phyloP scores from a whole-genome alignment of 2,113 vertebrate genomes.

The Rhynchomys soricoides region DNA sequence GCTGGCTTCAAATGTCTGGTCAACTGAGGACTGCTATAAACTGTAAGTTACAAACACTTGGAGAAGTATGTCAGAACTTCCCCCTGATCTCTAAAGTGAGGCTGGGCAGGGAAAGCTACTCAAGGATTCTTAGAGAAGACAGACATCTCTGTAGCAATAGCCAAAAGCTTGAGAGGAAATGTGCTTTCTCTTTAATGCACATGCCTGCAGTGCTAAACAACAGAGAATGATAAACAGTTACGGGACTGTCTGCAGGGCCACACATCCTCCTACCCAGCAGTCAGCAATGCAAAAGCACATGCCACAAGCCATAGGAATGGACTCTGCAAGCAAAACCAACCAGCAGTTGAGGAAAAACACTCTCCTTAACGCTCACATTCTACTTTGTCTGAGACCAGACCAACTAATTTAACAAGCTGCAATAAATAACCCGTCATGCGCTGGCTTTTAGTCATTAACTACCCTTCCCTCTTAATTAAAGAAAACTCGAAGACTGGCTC shows the following conservation, averaged over 20 bases:
- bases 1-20: neutral
- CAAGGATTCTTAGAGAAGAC: constrained; percentile 14
- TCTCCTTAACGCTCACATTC: neutral
- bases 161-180: neutral
- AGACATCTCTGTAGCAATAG: constrained; percentile 19
- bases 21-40: neutral
- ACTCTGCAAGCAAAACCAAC: constrained; percentile 1
- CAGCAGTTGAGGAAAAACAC: neutral
- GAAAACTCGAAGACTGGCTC: constrained; percentile 51
- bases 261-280: neutral
- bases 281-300: neutral
- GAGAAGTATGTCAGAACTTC: neutral
- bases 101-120: neutral
- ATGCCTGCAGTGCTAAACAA: neutral
- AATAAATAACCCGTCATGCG: constrained; percentile 46
- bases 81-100: neutral
- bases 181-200: neutral
- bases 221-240: neutral
- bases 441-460: constrained; percentile 59
- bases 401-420: constrained; percentile 43
- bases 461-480: constrained; percentile 69
- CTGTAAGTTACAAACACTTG: neutral
- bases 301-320: neutral
- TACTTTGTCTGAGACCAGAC: constrained; percentile 43
- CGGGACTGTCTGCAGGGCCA: neutral